A percentile compares a stretch with the other conserved stretches of the same genome.
Conservation (phyloP, 2,888 invertebrate genomes). For the Tineola bisselliella region DNA sequence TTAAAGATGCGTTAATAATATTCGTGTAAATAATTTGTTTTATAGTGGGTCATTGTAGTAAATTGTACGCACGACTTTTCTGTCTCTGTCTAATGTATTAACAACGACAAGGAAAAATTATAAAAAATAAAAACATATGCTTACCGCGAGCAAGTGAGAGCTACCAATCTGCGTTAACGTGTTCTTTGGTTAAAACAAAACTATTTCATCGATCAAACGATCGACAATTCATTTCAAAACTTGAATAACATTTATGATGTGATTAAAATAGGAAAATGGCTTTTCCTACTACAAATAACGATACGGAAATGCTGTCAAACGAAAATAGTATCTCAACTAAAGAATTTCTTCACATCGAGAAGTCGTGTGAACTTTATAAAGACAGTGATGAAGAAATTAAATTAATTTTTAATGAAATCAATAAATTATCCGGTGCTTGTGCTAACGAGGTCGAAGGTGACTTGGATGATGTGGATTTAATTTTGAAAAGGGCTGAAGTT, state of each 20-base stretch:
- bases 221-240: slow-evolving; percentile 16
- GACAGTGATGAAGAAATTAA: slow-evolving; percentile 71
- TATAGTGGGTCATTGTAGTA: too few species aligned
- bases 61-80: too few species aligned
- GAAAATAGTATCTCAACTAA: slow-evolving; percentile 52
- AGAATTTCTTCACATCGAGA: slow-evolving; percentile 53
- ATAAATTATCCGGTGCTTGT: slow-evolving; percentile 54
- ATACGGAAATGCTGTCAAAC: slow-evolving; percentile 27
- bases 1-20: too few species aligned
- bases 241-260: too few species aligned
- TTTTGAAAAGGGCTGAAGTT: slow-evolving; percentile 53
- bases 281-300: neutral
- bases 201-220: slow-evolving; percentile 14
- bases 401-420: slow-evolving; percentile 75
- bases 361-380: slow-evolving; percentile 47
- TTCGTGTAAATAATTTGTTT: too few species aligned
- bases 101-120: too few species aligned
- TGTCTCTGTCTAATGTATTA: too few species aligned
- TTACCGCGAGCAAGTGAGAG: too few species aligned
- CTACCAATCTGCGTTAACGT: too few species aligned
- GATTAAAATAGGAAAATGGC: neutral
- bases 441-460: slow-evolving; percentile 38
- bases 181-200: too few species aligned
- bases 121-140: too few species aligned
- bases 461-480: slow-evolving; percentile 50